These are phyloP conservation scores for Dione juno DNA, from an alignment of 2,888 invertebrate species.

Conservation along the genomic window DNA sequence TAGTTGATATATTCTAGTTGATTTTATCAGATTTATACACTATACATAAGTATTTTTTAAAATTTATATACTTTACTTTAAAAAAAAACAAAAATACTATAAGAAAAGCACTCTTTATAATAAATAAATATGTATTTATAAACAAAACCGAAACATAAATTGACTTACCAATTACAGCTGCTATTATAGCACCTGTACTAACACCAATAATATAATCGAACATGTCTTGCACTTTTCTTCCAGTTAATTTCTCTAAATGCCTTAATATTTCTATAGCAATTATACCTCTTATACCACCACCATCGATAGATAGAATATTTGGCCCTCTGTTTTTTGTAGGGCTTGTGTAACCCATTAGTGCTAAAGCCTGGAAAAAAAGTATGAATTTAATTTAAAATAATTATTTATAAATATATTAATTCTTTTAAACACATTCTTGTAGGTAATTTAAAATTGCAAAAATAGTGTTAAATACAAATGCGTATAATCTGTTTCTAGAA, in stretches of 20 bases:
- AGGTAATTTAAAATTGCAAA: no score
- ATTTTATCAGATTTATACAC: no score
- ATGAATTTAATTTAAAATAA: no score
- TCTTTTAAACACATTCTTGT: no score
- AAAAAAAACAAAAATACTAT: no score
- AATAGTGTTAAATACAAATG: no score
- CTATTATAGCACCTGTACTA: constrained; percentile 92
- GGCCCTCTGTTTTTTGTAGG: constrained; percentile 89
- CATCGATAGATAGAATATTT: constrained; percentile 92
- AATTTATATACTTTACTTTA: no score
- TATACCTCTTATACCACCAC: constrained; percentile 95
- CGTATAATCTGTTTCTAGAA: no score
- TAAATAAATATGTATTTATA: background rate
- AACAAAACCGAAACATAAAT: background rate
- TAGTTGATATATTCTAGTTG: no score
- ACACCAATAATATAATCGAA: constrained; percentile 95
- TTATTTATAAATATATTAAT: no score
- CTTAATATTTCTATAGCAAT: constrained; percentile 92
- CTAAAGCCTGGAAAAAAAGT: constrained; percentile 74
- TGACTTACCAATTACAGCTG: constrained; percentile 86
- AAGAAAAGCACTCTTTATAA: background rate
- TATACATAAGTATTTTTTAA: no score
- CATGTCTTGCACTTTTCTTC: constrained; percentile 87
- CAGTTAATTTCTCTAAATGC: constrained; percentile 88
- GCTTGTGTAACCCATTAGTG: constrained; percentile 88